Evolutionary conservation across 2,113 vertebrate species (phyloP).

Genomic region (Cromileptes altivelis): DNA sequence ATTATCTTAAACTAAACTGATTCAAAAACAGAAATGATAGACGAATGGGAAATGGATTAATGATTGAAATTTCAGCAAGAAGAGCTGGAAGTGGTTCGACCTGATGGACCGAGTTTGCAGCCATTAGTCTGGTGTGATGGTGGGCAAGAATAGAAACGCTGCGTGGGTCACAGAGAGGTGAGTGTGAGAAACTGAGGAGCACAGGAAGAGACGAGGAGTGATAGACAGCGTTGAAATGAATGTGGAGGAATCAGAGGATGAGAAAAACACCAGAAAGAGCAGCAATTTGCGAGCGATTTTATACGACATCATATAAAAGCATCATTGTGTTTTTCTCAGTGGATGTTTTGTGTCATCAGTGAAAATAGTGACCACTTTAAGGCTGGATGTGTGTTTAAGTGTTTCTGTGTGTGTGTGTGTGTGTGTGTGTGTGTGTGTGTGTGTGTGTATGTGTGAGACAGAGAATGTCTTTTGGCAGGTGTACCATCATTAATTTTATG

Average conservation of each 20-base stretch:
- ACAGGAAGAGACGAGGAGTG: conserved; percentile 23
- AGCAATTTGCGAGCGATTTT: neutral
- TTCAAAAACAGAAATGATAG: too few species aligned
- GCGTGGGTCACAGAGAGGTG: conserved; percentile 46
- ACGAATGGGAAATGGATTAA: too few species aligned
- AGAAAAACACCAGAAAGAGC: conserved; percentile 23
- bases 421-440: conserved; percentile 4
- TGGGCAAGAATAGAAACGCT: conserved; percentile 41
- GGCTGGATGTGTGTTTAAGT: neutral
- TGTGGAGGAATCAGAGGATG: neutral
- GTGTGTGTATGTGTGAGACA: neutral
- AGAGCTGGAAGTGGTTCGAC: too few species aligned
- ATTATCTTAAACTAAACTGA: too few species aligned
- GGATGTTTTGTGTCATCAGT: neutral
- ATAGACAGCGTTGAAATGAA: conserved; percentile 29
- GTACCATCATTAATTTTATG: conserved; percentile 7
- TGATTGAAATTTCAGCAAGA: too few species aligned
- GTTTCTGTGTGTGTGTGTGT: neutral
- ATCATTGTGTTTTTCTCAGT: conserved; percentile 17
- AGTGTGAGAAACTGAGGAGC: conserved; percentile 20
- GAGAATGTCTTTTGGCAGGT: conserved; percentile 16
- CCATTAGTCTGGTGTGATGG: conserved; percentile 26
- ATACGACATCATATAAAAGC: neutral
- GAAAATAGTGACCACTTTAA: neutral
- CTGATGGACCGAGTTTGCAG: too few species aligned